These are phyloP conservation scores for Dasysyrphus albostriatus DNA, from an alignment of 2,888 invertebrate species.

Conservation along the genomic window DNA sequence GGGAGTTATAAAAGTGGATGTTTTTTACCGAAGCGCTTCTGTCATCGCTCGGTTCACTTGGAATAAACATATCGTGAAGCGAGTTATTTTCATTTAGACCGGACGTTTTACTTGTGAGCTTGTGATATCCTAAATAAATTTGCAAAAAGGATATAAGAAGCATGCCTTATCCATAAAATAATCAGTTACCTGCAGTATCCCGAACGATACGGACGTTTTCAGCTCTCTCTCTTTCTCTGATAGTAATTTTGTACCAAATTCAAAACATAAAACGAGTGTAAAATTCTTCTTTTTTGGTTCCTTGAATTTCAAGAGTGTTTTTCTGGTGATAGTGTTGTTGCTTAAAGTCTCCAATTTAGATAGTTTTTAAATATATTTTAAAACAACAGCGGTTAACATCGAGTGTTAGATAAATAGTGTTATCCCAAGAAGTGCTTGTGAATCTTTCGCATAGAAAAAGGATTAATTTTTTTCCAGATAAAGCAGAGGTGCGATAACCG, in stretches of 20 bases:
- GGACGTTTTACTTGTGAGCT: neutral
- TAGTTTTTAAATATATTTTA: too few species aligned
- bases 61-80: constrained; percentile 25
- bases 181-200: neutral
- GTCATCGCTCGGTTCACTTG: constrained; percentile 37
- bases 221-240: neutral
- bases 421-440: constrained; percentile 1
- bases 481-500: constrained; percentile 37
- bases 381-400: constrained; percentile 23
- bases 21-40: constrained; percentile 28
- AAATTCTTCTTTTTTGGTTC: neutral
- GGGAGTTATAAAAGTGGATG: constrained; percentile 32
- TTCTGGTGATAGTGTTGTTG: neutral
- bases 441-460: constrained; percentile 31
- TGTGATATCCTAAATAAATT: neutral
- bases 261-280: neutral
- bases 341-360: too few species aligned
- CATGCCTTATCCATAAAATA: neutral
- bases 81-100: neutral
- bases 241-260: neutral
- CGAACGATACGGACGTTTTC: neutral
- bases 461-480: constrained; percentile 55
- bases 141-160: constrained; percentile 53
- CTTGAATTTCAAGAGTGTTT: neutral
- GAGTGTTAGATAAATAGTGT: constrained; percentile 9